Base-by-base conservation (phyloP, 2,797 vertebrate genomes). In the Diplodus puntazzo region DNA sequence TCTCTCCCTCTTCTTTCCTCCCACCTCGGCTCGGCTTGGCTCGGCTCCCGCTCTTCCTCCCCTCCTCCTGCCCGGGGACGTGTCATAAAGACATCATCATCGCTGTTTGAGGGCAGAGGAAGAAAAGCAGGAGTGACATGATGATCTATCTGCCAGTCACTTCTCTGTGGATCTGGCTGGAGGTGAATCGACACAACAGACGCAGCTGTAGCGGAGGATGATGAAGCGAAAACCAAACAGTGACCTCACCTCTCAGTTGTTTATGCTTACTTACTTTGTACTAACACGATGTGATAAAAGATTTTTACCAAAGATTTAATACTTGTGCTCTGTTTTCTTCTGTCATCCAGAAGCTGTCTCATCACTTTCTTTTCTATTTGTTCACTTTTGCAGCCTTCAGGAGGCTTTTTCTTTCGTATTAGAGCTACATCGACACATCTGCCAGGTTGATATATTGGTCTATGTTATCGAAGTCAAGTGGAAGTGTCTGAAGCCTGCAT, bases 51-150 rank as follows among this genome's bases (percentile, higher is more conserved):
- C 69, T 69, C 21, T 53, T 39, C 58, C 52, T 43, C 55, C 68
- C 34, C 64, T 42, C 42, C 60, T 67, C 55, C 23, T 46, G 71
- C 79, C 49, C n/a, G 45, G 82, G 83, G 85, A 87, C 54, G 43
- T 75, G 81, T 88, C 88, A 92, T 91, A 88, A 90, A 90, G 86
- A 89, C 82, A 85, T 89, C 87, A 87, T 85, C 86, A 67, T 77
- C 81, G 11, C 54, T 42, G 68, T 77, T 79, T 67, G 79, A 83
- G 79, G 75, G 79, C 81, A 64, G 54, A 73, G 69, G 76, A 75
- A 58, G 81, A 69, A 70, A 86, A 79, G 45, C 76, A 67, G 45
- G 42, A 49, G 42, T 73, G 75, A 82, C 81, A 73, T 23, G 70
- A 83, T 75, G 77, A 87, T 89, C 73, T 79, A 81, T 85, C 79